phyloP scores from a whole-genome alignment of 1,140 invertebrate species.

The Drosophila nasuta region DNA sequence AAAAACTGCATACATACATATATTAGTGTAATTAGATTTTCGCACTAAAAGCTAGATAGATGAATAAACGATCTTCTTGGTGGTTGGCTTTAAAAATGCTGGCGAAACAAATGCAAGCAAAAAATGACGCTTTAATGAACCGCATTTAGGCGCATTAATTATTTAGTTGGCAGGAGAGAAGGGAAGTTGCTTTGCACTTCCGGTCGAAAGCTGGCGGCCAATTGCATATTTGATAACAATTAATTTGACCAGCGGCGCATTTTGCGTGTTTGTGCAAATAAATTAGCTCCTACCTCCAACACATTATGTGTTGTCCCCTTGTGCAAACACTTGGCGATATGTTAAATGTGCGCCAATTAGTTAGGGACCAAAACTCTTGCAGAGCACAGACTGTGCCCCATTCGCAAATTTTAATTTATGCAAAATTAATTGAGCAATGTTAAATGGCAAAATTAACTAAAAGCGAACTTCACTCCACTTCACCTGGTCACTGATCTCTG shows the following conservation, averaged over 20 bases:
- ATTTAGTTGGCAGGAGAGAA: slow-evolving; percentile 29
- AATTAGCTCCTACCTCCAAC: slow-evolving; percentile 55
- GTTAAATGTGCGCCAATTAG: slow-evolving; percentile 77
- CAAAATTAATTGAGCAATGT: slow-evolving; percentile 79
- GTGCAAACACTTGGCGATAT: slow-evolving; percentile 73
- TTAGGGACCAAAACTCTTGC: slow-evolving; percentile 23
- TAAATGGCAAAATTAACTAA: slow-evolving; percentile 64
- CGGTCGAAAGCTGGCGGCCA: slow-evolving; percentile 47
- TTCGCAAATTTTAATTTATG: slow-evolving; percentile 71
- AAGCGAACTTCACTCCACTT: slow-evolving; percentile 14
- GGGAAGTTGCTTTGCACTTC: slow-evolving; percentile 1
- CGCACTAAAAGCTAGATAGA: not conserved
- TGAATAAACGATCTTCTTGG: not conserved
- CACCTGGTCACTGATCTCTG: slow-evolving; percentile 13
- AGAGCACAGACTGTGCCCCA: not conserved
- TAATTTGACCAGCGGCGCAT: slow-evolving; percentile 69
- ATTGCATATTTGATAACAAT: slow-evolving; percentile 75
- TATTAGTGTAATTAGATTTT: slow-evolving; percentile 6
- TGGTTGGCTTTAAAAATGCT: too few species aligned
- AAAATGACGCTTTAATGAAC: slow-evolving; percentile 46
- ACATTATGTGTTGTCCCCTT: slow-evolving; percentile 11
- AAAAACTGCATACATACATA: not conserved
- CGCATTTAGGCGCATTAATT: slow-evolving; percentile 35
- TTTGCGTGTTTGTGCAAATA: slow-evolving; percentile 77
- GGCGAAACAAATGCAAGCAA: not conserved